phyloP scores from a whole-genome alignment of 2,797 vertebrate genomes.

The Atherinosoma microstoma region DNA sequence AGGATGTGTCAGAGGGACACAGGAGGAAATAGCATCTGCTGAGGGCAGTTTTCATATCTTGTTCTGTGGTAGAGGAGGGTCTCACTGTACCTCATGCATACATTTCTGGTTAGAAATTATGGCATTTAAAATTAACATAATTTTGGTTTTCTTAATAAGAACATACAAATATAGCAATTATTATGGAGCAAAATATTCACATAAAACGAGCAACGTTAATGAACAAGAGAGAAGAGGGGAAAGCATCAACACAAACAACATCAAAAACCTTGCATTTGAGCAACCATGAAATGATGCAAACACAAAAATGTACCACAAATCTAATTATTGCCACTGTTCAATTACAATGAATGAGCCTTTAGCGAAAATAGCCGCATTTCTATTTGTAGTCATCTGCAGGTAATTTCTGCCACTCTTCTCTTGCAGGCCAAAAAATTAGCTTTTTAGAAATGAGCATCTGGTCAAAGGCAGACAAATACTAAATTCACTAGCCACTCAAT shows the following conservation, averaged over 20 bases:
- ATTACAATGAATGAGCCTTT: background rate
- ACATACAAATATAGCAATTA: background rate
- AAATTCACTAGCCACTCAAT: background rate
- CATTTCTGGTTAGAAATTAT: background rate
- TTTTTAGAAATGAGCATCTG: background rate
- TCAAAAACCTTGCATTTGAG: background rate
- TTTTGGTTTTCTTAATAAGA: background rate
- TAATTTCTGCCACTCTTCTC: background rate
- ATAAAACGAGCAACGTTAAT: background rate
- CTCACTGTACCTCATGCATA: conserved; percentile 8
- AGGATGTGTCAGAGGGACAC: conserved; percentile 56
- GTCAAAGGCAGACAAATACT: background rate
- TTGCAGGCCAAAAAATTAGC: background rate
- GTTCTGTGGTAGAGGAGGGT: conserved; percentile 22
- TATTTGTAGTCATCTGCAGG: background rate
- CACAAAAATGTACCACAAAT: background rate
- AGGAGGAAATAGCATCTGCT: conserved; percentile 24
- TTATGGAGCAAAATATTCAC: background rate
- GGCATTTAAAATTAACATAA: background rate
- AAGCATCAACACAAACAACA: background rate
- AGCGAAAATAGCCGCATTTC: background rate
- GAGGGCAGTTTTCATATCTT: conserved; percentile 35
- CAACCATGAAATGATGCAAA: background rate
- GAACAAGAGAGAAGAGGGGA: background rate
- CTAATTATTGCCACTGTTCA: background rate